phyloP scores from a whole-genome alignment of 2,113 vertebrate genomes.

The Chionodraco myersi region DNA sequence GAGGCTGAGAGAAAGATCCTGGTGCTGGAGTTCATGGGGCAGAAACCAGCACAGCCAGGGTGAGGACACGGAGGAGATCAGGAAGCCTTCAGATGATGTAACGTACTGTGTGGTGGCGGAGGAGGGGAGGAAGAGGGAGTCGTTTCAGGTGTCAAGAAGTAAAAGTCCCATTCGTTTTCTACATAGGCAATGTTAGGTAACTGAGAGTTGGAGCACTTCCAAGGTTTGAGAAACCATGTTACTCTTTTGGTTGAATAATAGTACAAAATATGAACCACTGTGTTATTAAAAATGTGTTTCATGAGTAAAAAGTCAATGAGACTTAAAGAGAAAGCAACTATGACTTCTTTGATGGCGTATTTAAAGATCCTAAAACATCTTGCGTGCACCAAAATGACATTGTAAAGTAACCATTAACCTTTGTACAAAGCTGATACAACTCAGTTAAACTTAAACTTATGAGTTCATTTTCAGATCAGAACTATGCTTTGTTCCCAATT shows the following conservation, averaged over 20 bases:
- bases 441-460: too few relatives aligned
- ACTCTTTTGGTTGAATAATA: neutral
- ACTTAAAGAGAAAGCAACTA: too few relatives aligned
- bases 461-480: too few relatives aligned
- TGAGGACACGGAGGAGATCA: conserved; percentile 37
- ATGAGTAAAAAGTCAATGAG: neutral
- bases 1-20: conserved; percentile 59
- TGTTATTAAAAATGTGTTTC: neutral
- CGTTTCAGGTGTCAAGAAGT: conserved; percentile 19
- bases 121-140: neutral
- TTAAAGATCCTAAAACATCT: too few relatives aligned
- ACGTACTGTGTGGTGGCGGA: conserved; percentile 3
- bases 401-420: too few relatives aligned
- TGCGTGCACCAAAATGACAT: too few relatives aligned
- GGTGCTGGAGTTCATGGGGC: conserved; percentile 56
- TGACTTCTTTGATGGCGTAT: too few relatives aligned
- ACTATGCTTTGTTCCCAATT: neutral
- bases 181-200: neutral
- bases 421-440: too few relatives aligned
- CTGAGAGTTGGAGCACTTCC: neutral
- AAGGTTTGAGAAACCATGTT: too few relatives aligned
- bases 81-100: conserved; percentile 46
- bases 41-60: conserved; percentile 39
- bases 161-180: conserved; percentile 3
- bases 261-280: too few relatives aligned